Evolutionary conservation across 2,113 vertebrate genomes (phyloP).

Genomic region (Pseudorasbora parva): DNA sequence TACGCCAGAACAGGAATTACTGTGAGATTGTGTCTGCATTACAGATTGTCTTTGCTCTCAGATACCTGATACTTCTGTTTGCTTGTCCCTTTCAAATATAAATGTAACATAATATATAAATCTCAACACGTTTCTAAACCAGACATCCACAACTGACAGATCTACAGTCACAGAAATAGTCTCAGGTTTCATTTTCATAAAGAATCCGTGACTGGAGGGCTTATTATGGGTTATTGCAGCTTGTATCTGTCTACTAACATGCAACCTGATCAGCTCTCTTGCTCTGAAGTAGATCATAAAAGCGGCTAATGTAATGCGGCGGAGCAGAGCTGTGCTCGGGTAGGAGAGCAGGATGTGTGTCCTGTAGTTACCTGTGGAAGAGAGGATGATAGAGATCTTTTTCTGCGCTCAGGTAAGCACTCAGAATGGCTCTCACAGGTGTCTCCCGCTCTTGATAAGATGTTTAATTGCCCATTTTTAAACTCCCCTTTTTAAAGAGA

Average conservation of each 20-base stretch:
- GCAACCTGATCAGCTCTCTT: slow-evolving; percentile 3
- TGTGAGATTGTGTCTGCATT: background rate
- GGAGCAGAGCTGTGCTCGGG: background rate
- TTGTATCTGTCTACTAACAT: background rate
- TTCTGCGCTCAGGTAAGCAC: slow-evolving; percentile 40
- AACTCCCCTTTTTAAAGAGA: slow-evolving; percentile 70
- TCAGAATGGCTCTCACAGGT: slow-evolving; percentile 38
- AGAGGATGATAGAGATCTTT: slow-evolving; percentile 54
- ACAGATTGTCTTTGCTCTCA: background rate
- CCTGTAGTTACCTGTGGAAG: slow-evolving; percentile 22
- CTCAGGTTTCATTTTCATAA: slow-evolving; percentile 9
- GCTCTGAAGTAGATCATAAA: background rate
- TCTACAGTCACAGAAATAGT: background rate
- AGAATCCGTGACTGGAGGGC: background rate
- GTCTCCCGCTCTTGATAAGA: slow-evolving; percentile 60
- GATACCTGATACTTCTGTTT: background rate
- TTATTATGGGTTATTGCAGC: background rate
- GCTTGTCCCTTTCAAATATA: background rate
- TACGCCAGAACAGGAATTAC: background rate
- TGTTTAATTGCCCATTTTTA: slow-evolving; percentile 60
- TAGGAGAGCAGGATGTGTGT: background rate
- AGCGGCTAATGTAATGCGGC: background rate
- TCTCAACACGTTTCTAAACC: background rate
- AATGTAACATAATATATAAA: background rate
- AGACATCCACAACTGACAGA: background rate